Percentiles rank a stretch among this genome's conserved stretches.
phyloP scores from a whole-genome alignment of 2,113 vertebrate genomes.

The Desmodus rotundus region DNA sequence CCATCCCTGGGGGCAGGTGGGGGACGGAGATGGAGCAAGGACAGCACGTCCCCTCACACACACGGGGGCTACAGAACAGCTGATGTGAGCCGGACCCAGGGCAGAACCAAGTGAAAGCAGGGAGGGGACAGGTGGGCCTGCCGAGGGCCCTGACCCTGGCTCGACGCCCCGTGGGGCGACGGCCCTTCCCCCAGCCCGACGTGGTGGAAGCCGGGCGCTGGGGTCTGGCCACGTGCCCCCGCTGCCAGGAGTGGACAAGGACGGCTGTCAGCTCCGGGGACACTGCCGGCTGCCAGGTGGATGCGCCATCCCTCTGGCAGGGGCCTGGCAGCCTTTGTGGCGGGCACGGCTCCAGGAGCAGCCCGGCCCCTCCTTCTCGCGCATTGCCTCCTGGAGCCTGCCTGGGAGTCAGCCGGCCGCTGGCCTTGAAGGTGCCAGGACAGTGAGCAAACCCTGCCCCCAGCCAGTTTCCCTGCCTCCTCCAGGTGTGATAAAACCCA shows the following conservation, averaged over 20 bases:
- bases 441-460: background rate
- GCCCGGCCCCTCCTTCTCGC: background rate
- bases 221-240: background rate
- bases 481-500: no score
- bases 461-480: no score
- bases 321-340: background rate
- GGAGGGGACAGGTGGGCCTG: background rate
- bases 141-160: background rate
- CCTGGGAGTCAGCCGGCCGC: background rate
- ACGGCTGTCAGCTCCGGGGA: background rate
- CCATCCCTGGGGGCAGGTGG: background rate
- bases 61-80: fast-evolving
- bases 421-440: background rate
- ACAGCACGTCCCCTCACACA: fast-evolving
- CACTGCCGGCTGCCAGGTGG: background rate
- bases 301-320: fast-evolving
- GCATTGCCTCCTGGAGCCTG: background rate
- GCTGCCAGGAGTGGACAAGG: background rate
- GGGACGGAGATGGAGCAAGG: background rate
- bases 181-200: background rate
- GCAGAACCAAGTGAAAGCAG: no score
- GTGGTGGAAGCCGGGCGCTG: background rate
- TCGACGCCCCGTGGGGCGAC: background rate
- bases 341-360: background rate
- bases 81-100: background rate